Evolutionary conservation across 2,113 vertebrate species (phyloP).

Genomic region (Amphiprion percula): DNA sequence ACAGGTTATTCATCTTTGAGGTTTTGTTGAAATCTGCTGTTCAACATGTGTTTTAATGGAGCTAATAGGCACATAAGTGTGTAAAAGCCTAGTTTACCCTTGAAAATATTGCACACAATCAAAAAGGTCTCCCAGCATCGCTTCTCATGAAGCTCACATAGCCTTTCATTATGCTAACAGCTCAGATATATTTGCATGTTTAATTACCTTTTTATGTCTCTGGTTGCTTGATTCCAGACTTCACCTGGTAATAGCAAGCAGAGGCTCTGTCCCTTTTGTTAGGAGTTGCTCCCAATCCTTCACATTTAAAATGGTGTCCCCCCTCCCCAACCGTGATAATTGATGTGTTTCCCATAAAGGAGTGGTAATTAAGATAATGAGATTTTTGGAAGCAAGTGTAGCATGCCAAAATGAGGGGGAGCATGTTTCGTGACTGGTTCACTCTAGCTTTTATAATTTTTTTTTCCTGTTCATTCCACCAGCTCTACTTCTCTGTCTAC

Average conservation of each 20-base stretch:
- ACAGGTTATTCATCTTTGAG: too few relatives aligned
- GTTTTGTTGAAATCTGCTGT: too few relatives aligned
- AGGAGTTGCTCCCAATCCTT: constrained; percentile 27
- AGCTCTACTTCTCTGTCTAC: constrained; percentile 24
- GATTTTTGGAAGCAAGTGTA: constrained; percentile 71
- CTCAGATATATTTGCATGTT: constrained; percentile 41
- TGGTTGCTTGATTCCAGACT: constrained; percentile 5
- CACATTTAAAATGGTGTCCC: constrained; percentile 44
- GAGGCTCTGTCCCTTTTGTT: constrained; percentile 45
- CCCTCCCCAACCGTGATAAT: constrained; percentile 51
- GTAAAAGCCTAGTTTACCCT: not conserved
- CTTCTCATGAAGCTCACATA: not conserved
- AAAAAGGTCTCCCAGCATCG: accelerated
- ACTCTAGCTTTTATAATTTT: constrained; percentile 50
- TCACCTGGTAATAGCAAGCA: constrained; percentile 34
- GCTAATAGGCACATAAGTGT: too few relatives aligned
- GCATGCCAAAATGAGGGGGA: constrained; percentile 54
- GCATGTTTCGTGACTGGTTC: constrained; percentile 43
- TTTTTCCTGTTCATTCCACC: constrained; percentile 5
- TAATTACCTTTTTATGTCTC: constrained; percentile 49
- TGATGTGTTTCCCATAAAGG: constrained; percentile 73
- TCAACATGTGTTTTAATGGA: too few relatives aligned
- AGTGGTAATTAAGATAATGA: constrained; percentile 76
- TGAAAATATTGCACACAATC: not conserved
- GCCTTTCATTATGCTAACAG: constrained; percentile 23